Base-by-base conservation (phyloP, 2,113 vertebrate species). In the Cromileptes altivelis region DNA sequence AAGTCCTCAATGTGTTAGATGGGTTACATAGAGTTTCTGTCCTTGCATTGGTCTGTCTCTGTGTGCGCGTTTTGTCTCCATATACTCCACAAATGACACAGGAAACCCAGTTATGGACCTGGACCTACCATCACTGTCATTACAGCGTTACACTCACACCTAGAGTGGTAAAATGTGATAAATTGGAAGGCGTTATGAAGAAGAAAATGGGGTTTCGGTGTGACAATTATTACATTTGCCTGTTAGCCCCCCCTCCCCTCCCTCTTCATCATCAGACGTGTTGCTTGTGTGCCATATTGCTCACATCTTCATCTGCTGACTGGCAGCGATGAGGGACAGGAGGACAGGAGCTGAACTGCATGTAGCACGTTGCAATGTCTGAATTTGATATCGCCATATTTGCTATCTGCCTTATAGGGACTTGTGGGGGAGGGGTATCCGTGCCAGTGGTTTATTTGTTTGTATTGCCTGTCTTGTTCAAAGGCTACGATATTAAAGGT, bases 1-100 rank as follows among this genome's bases (percentile, higher is more conserved):
- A 90, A 91, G 89, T 88, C 86, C 78, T 90, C 85, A 88, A 60
- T 73, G 89, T 91, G 91, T 88, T 81, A 87, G 84, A 89, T 92
- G 80, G 76, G 81, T 84, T 71, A 81, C 82, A 80, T 71, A 62
- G 70, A 84, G 84, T 85, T 78, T 78, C 76, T 90, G 85, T 84
- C 86, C 86, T 84, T 87, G 84, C 81, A 53, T 49, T 52, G 81
- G 83, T 58, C 77, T 47, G 69, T 79, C 37, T 74, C 45, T 85
- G 17, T 62, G 27, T 55, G 72, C 30, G 65, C 58, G 52, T 80
- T 82, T 81, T 78, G 67, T 80, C 61, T 73, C 65, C 25, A 52
- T 69, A 58, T 75, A 45, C 58, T 76, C 14, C 69, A 23, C 56
- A 85, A 74, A 78, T 82, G 76, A 84, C 69, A 84, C 71, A 85